Evolutionary conservation across 2,888 invertebrate genomes (phyloP).

Genomic region (Halictus quadricinctus): DNA sequence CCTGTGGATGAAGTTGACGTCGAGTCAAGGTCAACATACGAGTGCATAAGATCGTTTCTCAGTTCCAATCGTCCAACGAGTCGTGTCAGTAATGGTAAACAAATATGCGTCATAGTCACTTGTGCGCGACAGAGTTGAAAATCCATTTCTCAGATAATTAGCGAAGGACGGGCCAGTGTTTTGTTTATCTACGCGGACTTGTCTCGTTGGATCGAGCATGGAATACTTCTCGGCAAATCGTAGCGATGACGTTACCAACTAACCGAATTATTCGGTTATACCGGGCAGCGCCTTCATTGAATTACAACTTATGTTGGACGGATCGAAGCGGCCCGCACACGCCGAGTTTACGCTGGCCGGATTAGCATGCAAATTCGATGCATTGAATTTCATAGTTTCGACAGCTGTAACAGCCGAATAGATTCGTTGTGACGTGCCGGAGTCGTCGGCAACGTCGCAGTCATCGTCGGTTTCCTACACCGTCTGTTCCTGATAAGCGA

Average conservation of each 20-base stretch:
- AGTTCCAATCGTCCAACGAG: no score
- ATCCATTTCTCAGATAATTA: no score
- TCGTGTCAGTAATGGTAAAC: no score
- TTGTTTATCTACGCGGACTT: neutral
- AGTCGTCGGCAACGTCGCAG: conserved; percentile 49
- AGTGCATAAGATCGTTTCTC: no score
- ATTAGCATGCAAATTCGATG: conserved; percentile 79
- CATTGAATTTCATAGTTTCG: conserved; percentile 81
- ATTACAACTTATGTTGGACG: conserved; percentile 76
- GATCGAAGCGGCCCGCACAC: conserved; percentile 69
- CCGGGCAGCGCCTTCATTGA: conserved; percentile 76
- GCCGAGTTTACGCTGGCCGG: conserved; percentile 71
- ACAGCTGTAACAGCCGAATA: conserved; percentile 77
- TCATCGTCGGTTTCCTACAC: conserved; percentile 35
- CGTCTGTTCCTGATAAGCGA: conserved; percentile 68
- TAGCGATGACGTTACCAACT: conserved; percentile 74
- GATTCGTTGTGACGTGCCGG: conserved; percentile 70
- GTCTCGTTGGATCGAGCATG: neutral
- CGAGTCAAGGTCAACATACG: no score
- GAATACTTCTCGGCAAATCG: conserved; percentile 15
- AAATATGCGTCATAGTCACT: no score
- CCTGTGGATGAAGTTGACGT: no score
- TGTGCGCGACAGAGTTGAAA: no score
- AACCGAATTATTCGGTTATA: conserved; percentile 76
- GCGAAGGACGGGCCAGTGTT: neutral